Evolutionary conservation across 2,113 vertebrate species (phyloP).

Genomic region (Trematocara zebra): DNA sequence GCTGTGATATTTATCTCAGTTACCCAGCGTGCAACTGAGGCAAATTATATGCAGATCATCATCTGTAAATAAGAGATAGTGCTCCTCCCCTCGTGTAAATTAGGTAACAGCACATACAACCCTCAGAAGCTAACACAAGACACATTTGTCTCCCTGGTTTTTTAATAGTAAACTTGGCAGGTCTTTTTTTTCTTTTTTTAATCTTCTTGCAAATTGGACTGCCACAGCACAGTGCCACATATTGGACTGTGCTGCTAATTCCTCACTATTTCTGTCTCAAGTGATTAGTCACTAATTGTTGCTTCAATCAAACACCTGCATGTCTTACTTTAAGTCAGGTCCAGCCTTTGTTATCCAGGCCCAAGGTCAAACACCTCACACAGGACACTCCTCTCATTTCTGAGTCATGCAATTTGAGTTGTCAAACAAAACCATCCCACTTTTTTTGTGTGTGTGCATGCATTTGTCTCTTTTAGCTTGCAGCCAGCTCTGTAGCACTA

Average conservation of each 20-base stretch:
- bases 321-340: neutral
- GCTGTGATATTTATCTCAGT: slow-evolving; percentile 62
- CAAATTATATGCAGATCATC: slow-evolving; percentile 92
- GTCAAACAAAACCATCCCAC: neutral
- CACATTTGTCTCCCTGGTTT: slow-evolving; percentile 82
- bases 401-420: neutral
- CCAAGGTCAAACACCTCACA: slow-evolving; percentile 10
- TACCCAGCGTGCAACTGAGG: slow-evolving; percentile 54
- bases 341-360: neutral
- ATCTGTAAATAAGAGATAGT: slow-evolving; percentile 91
- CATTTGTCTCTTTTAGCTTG: neutral
- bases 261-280: slow-evolving; percentile 83
- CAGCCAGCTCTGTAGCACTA: neutral
- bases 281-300: slow-evolving; percentile 84
- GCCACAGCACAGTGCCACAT: slow-evolving; percentile 83
- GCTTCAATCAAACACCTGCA: neutral
- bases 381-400: neutral
- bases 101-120: slow-evolving; percentile 37
- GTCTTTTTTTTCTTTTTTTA: slow-evolving; percentile 45
- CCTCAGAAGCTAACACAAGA: slow-evolving; percentile 70
- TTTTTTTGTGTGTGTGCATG: neutral
- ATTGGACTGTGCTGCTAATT: slow-evolving; percentile 79
- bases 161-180: slow-evolving; percentile 92
- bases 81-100: slow-evolving; percentile 22
- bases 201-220: slow-evolving; percentile 90